These are phyloP conservation scores for Wasmannia auropunctata DNA, from an alignment of 1,140 invertebrate genomes.

Conservation along the genomic window DNA sequence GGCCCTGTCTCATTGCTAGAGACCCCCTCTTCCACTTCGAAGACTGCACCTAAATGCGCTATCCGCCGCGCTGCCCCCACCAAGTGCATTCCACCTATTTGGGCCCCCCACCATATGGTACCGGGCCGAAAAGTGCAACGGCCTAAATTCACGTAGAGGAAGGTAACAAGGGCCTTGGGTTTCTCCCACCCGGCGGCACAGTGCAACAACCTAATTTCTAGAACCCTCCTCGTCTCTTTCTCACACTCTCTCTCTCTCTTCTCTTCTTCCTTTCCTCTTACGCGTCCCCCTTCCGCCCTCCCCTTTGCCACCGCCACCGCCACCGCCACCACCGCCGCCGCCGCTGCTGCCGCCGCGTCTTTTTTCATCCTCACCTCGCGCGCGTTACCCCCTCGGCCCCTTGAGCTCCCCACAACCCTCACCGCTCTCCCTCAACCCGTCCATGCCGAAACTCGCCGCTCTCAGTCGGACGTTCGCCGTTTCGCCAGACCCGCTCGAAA, in stretches of 20 bases:
- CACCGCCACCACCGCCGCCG: no score
- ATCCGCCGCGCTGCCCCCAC: constrained; percentile 72
- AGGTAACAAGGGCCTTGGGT: constrained; percentile 84
- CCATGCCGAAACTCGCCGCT: constrained; percentile 39
- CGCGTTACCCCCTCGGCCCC: constrained; percentile 46
- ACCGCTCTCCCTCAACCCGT: constrained; percentile 32
- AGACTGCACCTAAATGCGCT: constrained; percentile 80
- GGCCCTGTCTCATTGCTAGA: constrained; percentile 84
- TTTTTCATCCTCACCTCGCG: constrained; percentile 59
- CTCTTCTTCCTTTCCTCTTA: constrained; percentile 52
- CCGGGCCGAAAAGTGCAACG: constrained; percentile 84
- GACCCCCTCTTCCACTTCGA: constrained; percentile 71
- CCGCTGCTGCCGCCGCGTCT: constrained; percentile 53
- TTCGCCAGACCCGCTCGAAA: constrained; percentile 61
- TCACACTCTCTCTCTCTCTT: constrained; percentile 27
- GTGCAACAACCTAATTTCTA: constrained; percentile 86
- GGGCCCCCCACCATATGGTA: constrained; percentile 72
- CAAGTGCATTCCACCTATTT: constrained; percentile 76
- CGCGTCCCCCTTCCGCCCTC: constrained; percentile 35
- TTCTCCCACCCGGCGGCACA: constrained; percentile 79
- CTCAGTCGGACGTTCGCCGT: constrained; percentile 63
- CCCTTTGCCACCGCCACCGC: constrained; percentile 32
- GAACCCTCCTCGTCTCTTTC: constrained; percentile 76
- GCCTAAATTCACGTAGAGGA: constrained; percentile 84
- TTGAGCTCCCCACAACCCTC: constrained; percentile 43